A percentile compares a stretch with the other conserved stretches of the same genome.
These are phyloP conservation scores for Neoaliturus tenellus DNA, from an alignment of 2,888 invertebrate species.

Conservation along the genomic window DNA sequence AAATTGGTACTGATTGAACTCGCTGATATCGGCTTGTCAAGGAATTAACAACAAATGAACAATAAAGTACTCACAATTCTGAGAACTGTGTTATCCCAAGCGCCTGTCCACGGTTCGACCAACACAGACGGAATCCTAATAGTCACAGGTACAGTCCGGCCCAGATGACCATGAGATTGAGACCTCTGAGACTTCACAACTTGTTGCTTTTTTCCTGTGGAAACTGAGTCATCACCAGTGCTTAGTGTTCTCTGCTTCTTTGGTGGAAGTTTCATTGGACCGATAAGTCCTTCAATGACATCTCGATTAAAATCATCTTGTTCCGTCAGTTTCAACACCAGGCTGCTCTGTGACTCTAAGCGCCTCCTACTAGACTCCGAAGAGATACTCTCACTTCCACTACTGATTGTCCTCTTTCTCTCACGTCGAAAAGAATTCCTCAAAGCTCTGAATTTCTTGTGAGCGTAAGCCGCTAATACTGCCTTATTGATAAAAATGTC, in stretches of 20 bases:
- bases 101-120: slow-evolving; percentile 19
- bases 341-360: slow-evolving; percentile 17
- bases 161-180: slow-evolving; percentile 1
- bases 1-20: too few relatives aligned
- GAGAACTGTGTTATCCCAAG: slow-evolving; percentile 44
- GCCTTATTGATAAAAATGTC: not conserved
- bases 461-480: not conserved
- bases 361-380: not conserved
- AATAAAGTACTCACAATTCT: slow-evolving; percentile 25
- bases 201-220: not conserved
- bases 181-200: not conserved
- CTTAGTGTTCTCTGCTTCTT: not conserved
- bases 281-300: not conserved
- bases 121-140: not conserved
- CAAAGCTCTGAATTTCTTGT: slow-evolving; percentile 18
- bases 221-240: not conserved
- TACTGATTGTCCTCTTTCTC: slow-evolving; percentile 17
- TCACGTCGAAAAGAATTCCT: slow-evolving; percentile 18
- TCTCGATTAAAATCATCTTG: slow-evolving; percentile 8
- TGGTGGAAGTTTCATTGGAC: slow-evolving; percentile 20
- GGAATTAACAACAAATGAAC: too few relatives aligned
- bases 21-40: too few relatives aligned
- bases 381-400: not conserved
- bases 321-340: slow-evolving; percentile 11
- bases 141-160: not conserved